phyloP scores from a whole-genome alignment of 2,113 vertebrate genomes.

The Mixornis gularis region DNA sequence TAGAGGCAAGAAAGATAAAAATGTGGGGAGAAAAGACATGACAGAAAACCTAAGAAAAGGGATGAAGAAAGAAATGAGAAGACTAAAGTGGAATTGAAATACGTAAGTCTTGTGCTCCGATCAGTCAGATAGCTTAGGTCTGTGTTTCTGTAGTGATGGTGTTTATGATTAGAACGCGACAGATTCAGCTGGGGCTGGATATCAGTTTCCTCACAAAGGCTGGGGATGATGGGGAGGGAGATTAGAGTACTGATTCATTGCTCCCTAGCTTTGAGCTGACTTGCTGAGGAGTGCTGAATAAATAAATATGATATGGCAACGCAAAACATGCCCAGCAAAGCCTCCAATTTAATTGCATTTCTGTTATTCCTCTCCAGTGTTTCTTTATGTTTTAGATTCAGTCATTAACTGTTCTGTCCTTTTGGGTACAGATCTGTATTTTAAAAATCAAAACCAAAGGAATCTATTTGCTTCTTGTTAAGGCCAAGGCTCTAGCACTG shows the following conservation, averaged over 20 bases:
- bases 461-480: background rate
- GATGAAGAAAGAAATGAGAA: background rate
- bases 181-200: background rate
- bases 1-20: background rate
- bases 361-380: background rate
- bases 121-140: background rate
- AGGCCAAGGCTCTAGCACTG: background rate
- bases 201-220: constrained; percentile 17
- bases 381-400: background rate
- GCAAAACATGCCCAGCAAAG: background rate
- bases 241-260: constrained; percentile 42
- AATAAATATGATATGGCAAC: background rate
- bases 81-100: background rate
- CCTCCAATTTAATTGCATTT: background rate
- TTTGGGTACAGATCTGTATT: background rate
- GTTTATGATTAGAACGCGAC: background rate
- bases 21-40: background rate
- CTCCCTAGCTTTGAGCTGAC: constrained; percentile 1
- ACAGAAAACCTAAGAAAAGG: background rate
- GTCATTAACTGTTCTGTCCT: background rate
- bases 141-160: background rate
- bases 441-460: background rate
- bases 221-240: background rate
- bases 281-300: background rate
- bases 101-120: background rate